Evolutionary conservation across 2,888 invertebrate genomes (phyloP).

Genomic region (Neocrepidodera transversa): DNA sequence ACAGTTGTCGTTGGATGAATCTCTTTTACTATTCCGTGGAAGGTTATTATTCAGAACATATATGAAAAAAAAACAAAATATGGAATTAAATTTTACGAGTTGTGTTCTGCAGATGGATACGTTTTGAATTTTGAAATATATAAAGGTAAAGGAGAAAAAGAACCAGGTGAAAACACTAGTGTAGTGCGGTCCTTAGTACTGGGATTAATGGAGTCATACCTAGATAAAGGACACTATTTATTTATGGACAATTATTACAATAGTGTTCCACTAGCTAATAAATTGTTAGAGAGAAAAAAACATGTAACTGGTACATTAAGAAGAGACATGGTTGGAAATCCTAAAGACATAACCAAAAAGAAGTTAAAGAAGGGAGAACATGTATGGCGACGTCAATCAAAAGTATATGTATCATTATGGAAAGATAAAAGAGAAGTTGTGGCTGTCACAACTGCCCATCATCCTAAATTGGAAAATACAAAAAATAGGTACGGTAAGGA

Average conservation of each 20-base stretch:
- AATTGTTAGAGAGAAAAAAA: constrained; percentile 29
- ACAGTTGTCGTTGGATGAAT: constrained; percentile 3
- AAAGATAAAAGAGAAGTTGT: constrained; percentile 24
- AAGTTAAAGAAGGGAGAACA: constrained; percentile 30
- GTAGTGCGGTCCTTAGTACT: not conserved
- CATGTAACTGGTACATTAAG: constrained; percentile 42
- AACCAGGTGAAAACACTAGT: not conserved
- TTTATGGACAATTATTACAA: constrained; percentile 43
- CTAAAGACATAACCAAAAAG: constrained; percentile 20
- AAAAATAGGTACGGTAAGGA: constrained; percentile 3
- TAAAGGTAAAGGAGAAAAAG: constrained; percentile 3
- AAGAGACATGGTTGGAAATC: constrained; percentile 40
- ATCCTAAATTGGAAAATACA: constrained; percentile 1
- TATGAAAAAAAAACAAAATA: constrained; percentile 1
- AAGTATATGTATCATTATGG: constrained; percentile 14
- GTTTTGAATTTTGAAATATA: constrained; percentile 30
- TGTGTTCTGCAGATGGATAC: constrained; percentile 24
- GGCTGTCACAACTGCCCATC: constrained; percentile 11
- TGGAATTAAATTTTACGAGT: not conserved
- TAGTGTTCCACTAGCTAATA: constrained; percentile 34
- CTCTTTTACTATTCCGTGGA: not conserved
- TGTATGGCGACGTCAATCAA: constrained; percentile 17
- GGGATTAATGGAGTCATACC: not conserved
- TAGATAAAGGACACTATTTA: constrained; percentile 31
- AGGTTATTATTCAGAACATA: not conserved